Conservation (phyloP, 2,888 invertebrate genomes). For the Metacarcinus magister region DNA sequence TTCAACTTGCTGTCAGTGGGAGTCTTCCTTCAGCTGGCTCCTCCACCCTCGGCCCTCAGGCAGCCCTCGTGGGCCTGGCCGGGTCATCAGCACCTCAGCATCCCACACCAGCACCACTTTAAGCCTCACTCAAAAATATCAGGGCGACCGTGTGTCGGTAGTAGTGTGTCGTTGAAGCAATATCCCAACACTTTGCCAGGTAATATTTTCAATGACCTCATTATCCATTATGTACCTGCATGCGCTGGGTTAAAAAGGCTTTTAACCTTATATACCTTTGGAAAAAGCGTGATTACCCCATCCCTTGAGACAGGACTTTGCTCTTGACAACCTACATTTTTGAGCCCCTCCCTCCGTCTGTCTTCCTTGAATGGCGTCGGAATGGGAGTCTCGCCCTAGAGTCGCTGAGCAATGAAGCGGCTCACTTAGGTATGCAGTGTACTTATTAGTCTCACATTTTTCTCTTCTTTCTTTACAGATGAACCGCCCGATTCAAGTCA, state of each 20-base stretch:
- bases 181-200: neutral
- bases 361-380: neutral
- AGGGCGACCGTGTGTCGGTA: neutral
- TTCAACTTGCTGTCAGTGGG: slow-evolving; percentile 12
- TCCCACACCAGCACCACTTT: neutral
- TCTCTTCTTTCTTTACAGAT: slow-evolving; percentile 91
- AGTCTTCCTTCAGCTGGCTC: neutral
- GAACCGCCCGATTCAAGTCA: slow-evolving; percentile 93
- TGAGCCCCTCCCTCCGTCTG: neutral
- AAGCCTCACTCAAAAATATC: neutral
- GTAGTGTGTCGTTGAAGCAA: neutral
- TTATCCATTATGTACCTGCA: slow-evolving; percentile 67
- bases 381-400: neutral
- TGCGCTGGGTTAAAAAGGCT: slow-evolving; percentile 28
- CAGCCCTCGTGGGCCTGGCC: neutral
- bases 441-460: neutral
- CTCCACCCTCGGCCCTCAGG: neutral
- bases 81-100: neutral
- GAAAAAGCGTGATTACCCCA: slow-evolving; percentile 67
- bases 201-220: slow-evolving; percentile 55
- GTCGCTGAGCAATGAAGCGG: neutral
- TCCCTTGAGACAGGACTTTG: slow-evolving; percentile 55
- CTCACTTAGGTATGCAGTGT: neutral
- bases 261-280: slow-evolving; percentile 60
- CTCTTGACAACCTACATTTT: slow-evolving; percentile 49